Percentiles rank a stretch among this genome's conserved stretches.
phyloP scores from a whole-genome alignment of 2,888 invertebrate species.

The Callinectes sapidus region DNA sequence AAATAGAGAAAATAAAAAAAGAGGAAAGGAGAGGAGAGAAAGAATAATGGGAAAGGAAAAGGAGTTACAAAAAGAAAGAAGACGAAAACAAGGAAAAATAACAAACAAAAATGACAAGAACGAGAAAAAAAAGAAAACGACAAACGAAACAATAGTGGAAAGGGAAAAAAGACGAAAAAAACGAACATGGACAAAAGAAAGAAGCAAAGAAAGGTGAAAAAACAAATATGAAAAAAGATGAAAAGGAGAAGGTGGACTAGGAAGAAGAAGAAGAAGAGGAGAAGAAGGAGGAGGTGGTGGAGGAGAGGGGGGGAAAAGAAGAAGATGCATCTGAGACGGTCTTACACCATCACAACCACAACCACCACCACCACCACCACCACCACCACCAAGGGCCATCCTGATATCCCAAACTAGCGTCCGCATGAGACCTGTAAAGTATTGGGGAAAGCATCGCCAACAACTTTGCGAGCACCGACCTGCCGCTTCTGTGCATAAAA shows the following conservation, averaged over 20 bases:
- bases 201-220: not conserved
- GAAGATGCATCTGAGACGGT: not conserved
- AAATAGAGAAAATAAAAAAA: not conserved
- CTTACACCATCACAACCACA: not conserved
- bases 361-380: not conserved
- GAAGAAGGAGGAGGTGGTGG: not conserved
- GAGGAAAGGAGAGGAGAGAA: not conserved
- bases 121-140: not conserved
- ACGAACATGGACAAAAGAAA: not conserved
- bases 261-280: not conserved
- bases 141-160: not conserved
- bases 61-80: not conserved
- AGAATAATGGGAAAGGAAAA: not conserved
- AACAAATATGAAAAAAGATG: not conserved
- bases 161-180: not conserved
- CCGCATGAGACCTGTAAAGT: conserved; percentile 24
- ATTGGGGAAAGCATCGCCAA: conserved; percentile 33
- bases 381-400: not conserved
- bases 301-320: not conserved
- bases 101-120: not conserved
- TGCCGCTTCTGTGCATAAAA: conserved; percentile 15
- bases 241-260: too few species aligned
- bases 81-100: not conserved
- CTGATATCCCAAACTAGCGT: not conserved
- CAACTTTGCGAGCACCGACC: conserved; percentile 31